These are phyloP conservation scores for Lycophotia porphyrea DNA, from an alignment of 2,888 invertebrate species.

Conservation along the genomic window DNA sequence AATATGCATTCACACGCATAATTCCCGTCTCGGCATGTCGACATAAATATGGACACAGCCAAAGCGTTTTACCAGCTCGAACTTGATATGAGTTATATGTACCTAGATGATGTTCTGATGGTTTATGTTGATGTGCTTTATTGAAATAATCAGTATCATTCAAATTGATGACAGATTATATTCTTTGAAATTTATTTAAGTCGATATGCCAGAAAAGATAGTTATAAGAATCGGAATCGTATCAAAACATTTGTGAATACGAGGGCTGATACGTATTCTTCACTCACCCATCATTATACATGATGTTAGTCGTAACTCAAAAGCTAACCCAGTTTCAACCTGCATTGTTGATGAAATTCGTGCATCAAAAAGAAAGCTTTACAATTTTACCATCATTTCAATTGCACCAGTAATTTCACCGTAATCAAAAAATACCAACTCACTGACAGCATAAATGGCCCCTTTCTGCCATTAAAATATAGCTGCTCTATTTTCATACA, in stretches of 20 bases:
- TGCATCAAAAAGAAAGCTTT: background rate
- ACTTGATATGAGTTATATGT: slow-evolving; percentile 6
- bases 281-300: background rate
- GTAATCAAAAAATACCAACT: slow-evolving; percentile 24
- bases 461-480: slow-evolving; percentile 35
- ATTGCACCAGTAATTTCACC: slow-evolving; percentile 20
- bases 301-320: background rate
- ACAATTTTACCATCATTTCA: background rate
- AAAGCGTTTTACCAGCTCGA: slow-evolving; percentile 58
- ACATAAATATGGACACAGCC: slow-evolving; percentile 76
- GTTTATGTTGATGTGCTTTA: slow-evolving; percentile 3
- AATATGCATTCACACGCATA: slow-evolving; percentile 83
- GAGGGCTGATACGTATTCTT: background rate
- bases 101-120: slow-evolving; percentile 29
- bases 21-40: slow-evolving; percentile 72
- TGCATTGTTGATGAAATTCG: background rate
- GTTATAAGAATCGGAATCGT: background rate
- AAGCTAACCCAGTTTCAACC: background rate
- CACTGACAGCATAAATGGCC: slow-evolving; percentile 35
- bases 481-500: slow-evolving; percentile 56
- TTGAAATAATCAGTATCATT: background rate
- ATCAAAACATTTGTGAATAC: background rate
- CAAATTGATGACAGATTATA: background rate
- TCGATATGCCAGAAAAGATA: background rate
- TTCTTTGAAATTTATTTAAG: background rate